Evolutionary conservation across 2,888 invertebrate species (phyloP).

Genomic region (Ganaspis brasiliensis): DNA sequence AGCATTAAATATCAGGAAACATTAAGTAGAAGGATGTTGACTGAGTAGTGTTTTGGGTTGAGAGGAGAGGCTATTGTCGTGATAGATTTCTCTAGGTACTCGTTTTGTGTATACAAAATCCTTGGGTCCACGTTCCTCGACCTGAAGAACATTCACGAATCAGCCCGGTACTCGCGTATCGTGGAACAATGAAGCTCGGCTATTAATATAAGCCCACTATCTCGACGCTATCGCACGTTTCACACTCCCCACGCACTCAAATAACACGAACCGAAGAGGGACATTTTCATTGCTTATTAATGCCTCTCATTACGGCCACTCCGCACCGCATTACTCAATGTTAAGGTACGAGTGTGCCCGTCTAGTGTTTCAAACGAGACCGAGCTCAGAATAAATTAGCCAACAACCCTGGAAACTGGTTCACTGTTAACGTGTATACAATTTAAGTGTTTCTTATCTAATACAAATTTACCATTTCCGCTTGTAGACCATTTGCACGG

Average conservation of each 20-base stretch:
- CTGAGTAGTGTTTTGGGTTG: neutral
- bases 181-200: slow-evolving; percentile 70
- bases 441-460: slow-evolving; percentile 14
- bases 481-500: neutral
- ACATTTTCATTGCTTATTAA: slow-evolving; percentile 79
- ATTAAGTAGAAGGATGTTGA: neutral
- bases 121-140: slow-evolving; percentile 27
- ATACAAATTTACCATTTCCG: slow-evolving; percentile 32
- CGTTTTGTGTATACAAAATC: slow-evolving; percentile 12
- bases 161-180: slow-evolving; percentile 40
- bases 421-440: slow-evolving; percentile 48
- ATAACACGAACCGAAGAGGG: slow-evolving; percentile 75
- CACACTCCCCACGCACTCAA: slow-evolving; percentile 76
- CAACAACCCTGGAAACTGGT: slow-evolving; percentile 53
- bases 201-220: slow-evolving; percentile 76
- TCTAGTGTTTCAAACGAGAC: slow-evolving; percentile 76
- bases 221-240: slow-evolving; percentile 74
- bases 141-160: slow-evolving; percentile 22
- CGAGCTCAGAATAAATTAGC: slow-evolving; percentile 59
- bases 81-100: slow-evolving; percentile 37
- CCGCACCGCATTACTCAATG: slow-evolving; percentile 78
- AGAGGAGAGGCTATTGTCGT: neutral
- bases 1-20: slow-evolving; percentile 1
- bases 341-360: slow-evolving; percentile 66
- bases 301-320: slow-evolving; percentile 77